Percentiles rank a stretch among this genome's conserved stretches.
Conservation (phyloP, 1,140 invertebrate genomes). For the Eurosta solidaginis region DNA sequence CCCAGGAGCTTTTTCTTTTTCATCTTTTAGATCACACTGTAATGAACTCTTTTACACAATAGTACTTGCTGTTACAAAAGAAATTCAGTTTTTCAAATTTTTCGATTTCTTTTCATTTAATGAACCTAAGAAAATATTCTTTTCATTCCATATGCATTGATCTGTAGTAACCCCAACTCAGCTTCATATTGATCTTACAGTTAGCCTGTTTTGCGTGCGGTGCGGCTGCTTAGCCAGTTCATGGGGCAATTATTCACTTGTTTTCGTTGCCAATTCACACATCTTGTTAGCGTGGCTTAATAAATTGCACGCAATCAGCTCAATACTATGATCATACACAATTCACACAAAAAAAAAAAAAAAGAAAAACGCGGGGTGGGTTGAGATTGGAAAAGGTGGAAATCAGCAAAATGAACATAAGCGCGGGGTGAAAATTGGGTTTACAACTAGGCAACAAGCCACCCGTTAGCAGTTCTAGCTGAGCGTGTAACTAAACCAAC, state of each 20-base stretch:
- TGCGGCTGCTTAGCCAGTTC: slow-evolving; percentile 6
- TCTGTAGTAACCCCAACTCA: background rate
- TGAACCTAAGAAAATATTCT: background rate
- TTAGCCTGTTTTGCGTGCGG: background rate
- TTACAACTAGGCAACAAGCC: slow-evolving; percentile 11
- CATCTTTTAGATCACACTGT: too few relatives aligned
- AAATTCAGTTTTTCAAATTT: background rate
- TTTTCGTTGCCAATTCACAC: slow-evolving; percentile 46
- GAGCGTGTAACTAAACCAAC: background rate
- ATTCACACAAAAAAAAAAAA: too few relatives aligned
- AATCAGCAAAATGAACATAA: background rate
- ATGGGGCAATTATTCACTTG: slow-evolving; percentile 29
- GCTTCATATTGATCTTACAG: background rate
- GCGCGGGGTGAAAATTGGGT: background rate
- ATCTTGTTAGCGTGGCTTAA: slow-evolving; percentile 59
- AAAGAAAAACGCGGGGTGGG: too few relatives aligned
- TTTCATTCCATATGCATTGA: background rate
- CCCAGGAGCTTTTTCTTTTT: too few relatives aligned
- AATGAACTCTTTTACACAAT: background rate
- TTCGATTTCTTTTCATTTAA: background rate
- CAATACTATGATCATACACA: slow-evolving; percentile 31
- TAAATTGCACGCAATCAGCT: slow-evolving; percentile 59
- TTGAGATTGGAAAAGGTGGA: background rate
- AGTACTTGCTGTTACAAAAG: background rate
- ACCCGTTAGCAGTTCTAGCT: slow-evolving; percentile 1